A percentile compares a stretch with the other conserved stretches of the same genome.
phyloP scores from a whole-genome alignment of 2,113 vertebrate species.

The Rhinopithecus roxellana region DNA sequence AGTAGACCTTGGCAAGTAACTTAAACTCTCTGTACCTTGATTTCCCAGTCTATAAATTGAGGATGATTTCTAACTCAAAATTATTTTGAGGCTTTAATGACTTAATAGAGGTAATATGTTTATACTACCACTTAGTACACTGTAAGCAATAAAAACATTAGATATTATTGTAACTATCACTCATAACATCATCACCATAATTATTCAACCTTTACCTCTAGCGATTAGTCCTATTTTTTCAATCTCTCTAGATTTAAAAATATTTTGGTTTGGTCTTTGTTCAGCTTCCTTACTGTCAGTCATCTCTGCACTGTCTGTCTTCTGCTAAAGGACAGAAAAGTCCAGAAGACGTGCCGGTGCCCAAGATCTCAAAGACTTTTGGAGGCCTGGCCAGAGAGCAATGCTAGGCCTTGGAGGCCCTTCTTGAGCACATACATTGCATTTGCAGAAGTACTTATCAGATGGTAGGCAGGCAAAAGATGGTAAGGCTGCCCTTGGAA shows the following conservation, averaged over 20 bases:
- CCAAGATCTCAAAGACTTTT: not conserved
- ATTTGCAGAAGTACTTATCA: not conserved
- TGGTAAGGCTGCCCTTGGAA: not conserved
- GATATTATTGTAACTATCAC: not conserved
- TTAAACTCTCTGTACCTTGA: not conserved
- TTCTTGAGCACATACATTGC: not conserved
- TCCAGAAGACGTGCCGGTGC: not conserved
- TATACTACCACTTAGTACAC: not conserved
- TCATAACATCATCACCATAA: not conserved
- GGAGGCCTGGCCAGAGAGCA: not conserved
- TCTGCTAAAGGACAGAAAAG: not conserved
- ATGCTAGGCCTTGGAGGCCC: not conserved
- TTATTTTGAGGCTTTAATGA: not conserved
- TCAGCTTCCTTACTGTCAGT: not conserved
- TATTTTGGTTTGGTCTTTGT: not conserved
- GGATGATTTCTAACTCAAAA: not conserved
- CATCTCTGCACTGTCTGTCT: not conserved
- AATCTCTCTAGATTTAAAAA: not conserved
- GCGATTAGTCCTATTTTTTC: not conserved
- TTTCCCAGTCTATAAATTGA: not conserved
- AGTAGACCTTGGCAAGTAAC: not conserved
- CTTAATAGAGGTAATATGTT: not conserved
- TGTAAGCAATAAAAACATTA: not conserved
- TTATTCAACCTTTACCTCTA: not conserved
- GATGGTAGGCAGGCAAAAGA: not conserved